Conservation (phyloP, 1,140 invertebrate genomes). For the Apis dorsata region DNA sequence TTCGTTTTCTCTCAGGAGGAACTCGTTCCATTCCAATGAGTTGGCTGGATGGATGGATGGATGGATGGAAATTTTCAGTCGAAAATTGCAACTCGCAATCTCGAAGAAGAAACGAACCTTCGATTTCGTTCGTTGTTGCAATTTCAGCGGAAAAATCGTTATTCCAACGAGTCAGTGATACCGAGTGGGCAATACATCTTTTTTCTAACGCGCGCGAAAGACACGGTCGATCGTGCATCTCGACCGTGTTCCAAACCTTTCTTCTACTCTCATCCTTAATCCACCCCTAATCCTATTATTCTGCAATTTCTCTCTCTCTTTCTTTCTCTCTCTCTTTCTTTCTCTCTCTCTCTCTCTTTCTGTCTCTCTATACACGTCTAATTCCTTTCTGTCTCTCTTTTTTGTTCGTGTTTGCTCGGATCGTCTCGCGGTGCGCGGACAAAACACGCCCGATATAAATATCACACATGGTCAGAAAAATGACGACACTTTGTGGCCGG, state of each 20-base stretch:
- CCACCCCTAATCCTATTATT: not conserved
- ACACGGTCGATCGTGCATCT: not conserved
- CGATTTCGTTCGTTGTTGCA: not conserved
- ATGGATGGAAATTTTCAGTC: too few species aligned
- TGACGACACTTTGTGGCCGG: constrained; percentile 44
- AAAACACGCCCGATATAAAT: constrained; percentile 41
- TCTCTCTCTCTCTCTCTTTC: not conserved
- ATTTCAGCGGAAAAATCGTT: not conserved
- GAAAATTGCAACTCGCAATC: too few species aligned
- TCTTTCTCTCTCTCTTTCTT: not conserved
- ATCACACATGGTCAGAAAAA: constrained; percentile 38
- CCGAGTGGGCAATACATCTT: not conserved
- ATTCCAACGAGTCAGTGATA: not conserved
- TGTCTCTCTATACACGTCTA: not conserved
- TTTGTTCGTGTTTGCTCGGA: constrained; percentile 64
- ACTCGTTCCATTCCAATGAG: too few species aligned
- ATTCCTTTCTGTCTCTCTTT: constrained; percentile 18
- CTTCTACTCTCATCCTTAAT: not conserved
- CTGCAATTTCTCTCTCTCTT: not conserved
- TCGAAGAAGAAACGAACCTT: too few species aligned
- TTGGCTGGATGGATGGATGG: too few species aligned
- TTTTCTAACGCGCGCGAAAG: not conserved
- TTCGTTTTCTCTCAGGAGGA: not conserved
- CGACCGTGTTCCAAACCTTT: not conserved
- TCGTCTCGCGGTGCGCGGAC: constrained; percentile 27